These are phyloP conservation scores for Marmota monax DNA, from an alignment of 2,113 vertebrate species.

Conservation along the genomic window DNA sequence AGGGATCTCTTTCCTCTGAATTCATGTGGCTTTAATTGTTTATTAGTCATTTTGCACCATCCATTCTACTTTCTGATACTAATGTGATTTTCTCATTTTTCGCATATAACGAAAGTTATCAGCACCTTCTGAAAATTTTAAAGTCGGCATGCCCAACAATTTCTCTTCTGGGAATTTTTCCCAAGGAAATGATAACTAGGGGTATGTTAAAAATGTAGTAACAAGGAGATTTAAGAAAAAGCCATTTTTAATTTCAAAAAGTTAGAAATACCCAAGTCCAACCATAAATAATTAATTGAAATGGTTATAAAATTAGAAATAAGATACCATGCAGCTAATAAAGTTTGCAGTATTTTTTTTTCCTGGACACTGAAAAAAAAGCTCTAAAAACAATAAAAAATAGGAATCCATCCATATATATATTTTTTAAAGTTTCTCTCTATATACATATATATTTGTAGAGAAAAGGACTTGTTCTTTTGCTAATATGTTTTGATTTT, in stretches of 20 bases:
- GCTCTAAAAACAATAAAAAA: conserved; percentile 16
- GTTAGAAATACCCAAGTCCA: not conserved
- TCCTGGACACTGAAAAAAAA: conserved; percentile 22
- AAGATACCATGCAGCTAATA: conserved; percentile 19
- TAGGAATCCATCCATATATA: not conserved
- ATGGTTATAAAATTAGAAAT: conserved; percentile 45
- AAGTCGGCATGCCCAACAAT: not conserved
- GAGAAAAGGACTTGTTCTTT: conserved; percentile 30
- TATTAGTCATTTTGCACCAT: not conserved
- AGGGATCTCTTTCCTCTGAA: conserved; percentile 23
- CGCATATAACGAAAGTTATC: not conserved
- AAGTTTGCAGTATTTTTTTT: not conserved
- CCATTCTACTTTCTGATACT: not conserved
- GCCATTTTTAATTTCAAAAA: conserved; percentile 52
- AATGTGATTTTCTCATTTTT: not conserved
- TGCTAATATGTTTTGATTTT: conserved; percentile 21
- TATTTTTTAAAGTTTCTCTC: not conserved
- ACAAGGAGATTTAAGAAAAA: conserved; percentile 17
- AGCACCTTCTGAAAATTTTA: conserved; percentile 29
- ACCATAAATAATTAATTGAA: conserved; percentile 39
- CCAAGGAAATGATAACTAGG: conserved; percentile 60
- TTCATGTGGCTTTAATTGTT: not conserved
- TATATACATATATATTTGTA: not conserved
- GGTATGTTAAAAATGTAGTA: conserved; percentile 37
- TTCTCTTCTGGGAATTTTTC: conserved; percentile 32